A percentile compares a stretch with the other conserved stretches of the same genome.
These are phyloP conservation scores for Danio rerio DNA, from an alignment of 2,113 vertebrate genomes.

Conservation along the genomic window GRCz12tu NC_133185.1:38506501-38507000, in stretches of 20 bases:
- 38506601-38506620: slow-evolving; percentile 32
- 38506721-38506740: slow-evolving; percentile 31
- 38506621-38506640: slow-evolving; percentile 6
- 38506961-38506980: slow-evolving; percentile 32
- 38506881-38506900: slow-evolving; percentile 93
- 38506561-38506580: slow-evolving; percentile 15
- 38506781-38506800: slow-evolving; percentile 75
- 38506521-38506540: neutral
- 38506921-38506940: slow-evolving; percentile 50
- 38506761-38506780: slow-evolving; percentile 72
- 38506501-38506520: neutral
- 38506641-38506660: slow-evolving; percentile 42
- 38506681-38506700: slow-evolving; percentile 49
- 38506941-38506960: slow-evolving; percentile 60
- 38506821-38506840: slow-evolving; percentile 67
- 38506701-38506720: slow-evolving; percentile 18
- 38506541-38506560: slow-evolving; percentile 6
- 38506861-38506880: slow-evolving; percentile 85
- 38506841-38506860: slow-evolving; percentile 18
- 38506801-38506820: slow-evolving; percentile 74
- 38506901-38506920: slow-evolving; percentile 72
- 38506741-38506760: slow-evolving; percentile 21
- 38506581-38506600: slow-evolving; percentile 29
- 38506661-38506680: slow-evolving; percentile 37
- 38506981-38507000: no score